Evolutionary conservation across 2,113 vertebrate genomes (phyloP).

Genomic region (Peromyscus maniculatus): DNA sequence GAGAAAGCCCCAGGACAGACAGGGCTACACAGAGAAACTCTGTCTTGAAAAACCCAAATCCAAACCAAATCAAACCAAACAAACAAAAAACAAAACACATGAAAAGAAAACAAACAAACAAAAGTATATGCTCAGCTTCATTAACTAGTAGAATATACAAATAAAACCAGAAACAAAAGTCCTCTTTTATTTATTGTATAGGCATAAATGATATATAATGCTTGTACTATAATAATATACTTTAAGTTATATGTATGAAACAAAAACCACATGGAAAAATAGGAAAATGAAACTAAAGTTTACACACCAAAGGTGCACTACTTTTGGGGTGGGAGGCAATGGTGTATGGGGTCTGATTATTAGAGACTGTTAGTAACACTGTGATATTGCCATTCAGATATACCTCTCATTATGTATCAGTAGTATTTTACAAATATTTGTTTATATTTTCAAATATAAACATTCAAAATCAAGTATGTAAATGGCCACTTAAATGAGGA

Average conservation of each 20-base stretch:
- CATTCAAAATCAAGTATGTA: background rate
- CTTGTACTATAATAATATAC: background rate
- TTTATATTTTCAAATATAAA: background rate
- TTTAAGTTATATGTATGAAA: background rate
- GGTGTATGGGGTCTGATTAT: background rate
- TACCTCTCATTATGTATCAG: background rate
- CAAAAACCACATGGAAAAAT: background rate
- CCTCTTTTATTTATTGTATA: background rate
- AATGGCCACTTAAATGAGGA: background rate
- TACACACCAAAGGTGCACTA: background rate
- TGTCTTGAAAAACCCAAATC: background rate
- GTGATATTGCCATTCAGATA: background rate
- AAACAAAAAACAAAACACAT: background rate
- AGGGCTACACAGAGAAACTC: background rate
- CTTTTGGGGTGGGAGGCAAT: background rate
- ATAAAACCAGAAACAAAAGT: background rate
- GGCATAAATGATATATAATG: background rate
- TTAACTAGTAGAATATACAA: background rate
- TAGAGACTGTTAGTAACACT: too few species aligned
- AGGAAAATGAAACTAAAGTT: background rate
- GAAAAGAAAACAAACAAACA: background rate
- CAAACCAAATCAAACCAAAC: background rate
- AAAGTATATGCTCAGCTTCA: background rate
- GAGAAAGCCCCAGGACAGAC: background rate
- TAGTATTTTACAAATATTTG: background rate